Percentiles rank a stretch among this genome's conserved stretches.
Evolutionary conservation across 2,797 vertebrate genomes (phyloP).

Genomic region (Threskiornis aethiopicus): DNA sequence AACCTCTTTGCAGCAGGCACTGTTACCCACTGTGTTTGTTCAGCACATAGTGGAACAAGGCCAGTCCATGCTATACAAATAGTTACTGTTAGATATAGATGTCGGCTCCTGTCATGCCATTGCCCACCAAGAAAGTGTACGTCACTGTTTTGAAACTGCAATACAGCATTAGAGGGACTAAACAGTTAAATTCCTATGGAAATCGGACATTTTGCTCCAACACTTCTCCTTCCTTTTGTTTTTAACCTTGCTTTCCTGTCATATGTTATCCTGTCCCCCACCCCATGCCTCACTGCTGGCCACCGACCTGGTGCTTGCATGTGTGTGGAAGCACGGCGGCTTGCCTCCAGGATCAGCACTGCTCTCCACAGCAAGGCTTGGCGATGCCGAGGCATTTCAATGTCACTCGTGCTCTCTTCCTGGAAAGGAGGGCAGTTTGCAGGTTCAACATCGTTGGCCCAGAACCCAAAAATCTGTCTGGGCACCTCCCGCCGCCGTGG

Average conservation of each 20-base stretch:
- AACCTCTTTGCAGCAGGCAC: background rate
- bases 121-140: background rate
- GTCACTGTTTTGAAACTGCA: background rate
- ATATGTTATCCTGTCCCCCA: background rate
- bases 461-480: background rate
- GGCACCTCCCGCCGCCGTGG: background rate
- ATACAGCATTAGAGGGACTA: background rate
- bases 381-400: background rate
- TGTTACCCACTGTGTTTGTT: background rate
- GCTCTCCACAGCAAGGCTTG: background rate
- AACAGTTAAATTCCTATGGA: background rate
- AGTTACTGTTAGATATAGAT: background rate
- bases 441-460: background rate
- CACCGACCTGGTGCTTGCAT: background rate
- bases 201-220: rapidly evolving
- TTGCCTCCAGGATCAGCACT: background rate
- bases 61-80: background rate
- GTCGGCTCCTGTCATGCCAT: background rate
- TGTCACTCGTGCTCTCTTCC: background rate
- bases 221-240: conserved; percentile 24
- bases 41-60: background rate
- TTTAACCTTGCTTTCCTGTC: background rate
- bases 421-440: background rate
- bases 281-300: background rate
- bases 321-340: rapidly evolving